Base-by-base conservation (phyloP, 2,797 vertebrate genomes). In the Astyanax mexicanus region DNA sequence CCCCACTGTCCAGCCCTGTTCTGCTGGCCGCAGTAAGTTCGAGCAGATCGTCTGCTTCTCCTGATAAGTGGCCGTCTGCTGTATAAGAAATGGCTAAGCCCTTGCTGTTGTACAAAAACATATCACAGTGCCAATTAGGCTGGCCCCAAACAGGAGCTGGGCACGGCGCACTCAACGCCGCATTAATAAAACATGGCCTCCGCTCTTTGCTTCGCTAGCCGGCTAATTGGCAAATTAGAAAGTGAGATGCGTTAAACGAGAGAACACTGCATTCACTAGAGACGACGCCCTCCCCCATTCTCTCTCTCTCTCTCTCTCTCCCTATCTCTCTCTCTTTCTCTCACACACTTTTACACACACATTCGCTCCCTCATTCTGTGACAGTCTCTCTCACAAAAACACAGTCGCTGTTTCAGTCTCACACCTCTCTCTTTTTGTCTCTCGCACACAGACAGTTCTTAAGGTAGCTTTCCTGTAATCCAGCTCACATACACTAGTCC, bases 191-290 rank as follows among this genome's bases (percentile, higher is more conserved):
- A 94, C 96, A 97, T 98, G 93, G 87, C 86, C 90, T 88, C 87
- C 89, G 93, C 93, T 94, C 93, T 93, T 90, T 85, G 88, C 86
- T 86, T 90, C 73, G 88, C 93, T 91, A 88, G 90, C 91, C 89
- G 90, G 89, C 93, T 98, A 97, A 98, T 96, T 96, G 95, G 94
- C 95, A 96, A 95, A 97, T 98, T 97, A 98, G 95, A 96, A 95
- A 96, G 93, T 92, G 94, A 93, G 94, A 92, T 89, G 86, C 88
- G 91, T 94, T 88, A 89, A 94, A 93, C 85, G 86, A 90, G 90
- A 92, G 90, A 84, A 89, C 68, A 57, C 85, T 80, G 87, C 57
- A 83, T 92, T 91, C 92, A 69, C 92, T n/a, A 90, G 95, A 96
- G 95, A 94, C 73, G 5, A 74, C 83, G 73, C 84, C 84, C 80